Conservation (phyloP, 2,797 vertebrate species). For the Myoxocephalus aenaeus region DNA sequence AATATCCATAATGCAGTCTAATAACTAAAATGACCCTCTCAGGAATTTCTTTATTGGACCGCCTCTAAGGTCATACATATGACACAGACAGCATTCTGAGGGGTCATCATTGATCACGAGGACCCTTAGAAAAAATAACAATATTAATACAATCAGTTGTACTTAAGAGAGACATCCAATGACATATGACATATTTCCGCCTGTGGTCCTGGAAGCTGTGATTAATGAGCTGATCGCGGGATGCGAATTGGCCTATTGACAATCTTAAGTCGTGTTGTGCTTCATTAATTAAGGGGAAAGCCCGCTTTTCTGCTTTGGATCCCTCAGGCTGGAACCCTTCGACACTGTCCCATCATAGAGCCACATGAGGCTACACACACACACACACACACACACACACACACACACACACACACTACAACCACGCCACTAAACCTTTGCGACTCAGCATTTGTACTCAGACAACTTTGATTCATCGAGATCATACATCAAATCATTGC, state of each 20-base stretch:
- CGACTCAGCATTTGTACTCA: not conserved
- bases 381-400: not conserved
- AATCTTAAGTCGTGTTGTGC: slow-evolving; percentile 34
- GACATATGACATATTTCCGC: slow-evolving; percentile 39
- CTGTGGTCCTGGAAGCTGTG: slow-evolving; percentile 62
- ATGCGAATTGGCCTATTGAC: slow-evolving; percentile 64
- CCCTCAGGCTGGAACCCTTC: slow-evolving; percentile 69
- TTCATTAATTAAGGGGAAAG: slow-evolving; percentile 58
- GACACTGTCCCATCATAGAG: slow-evolving; percentile 65
- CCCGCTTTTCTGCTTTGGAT: slow-evolving; percentile 5
- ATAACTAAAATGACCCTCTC: not conserved
- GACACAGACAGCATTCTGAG: slow-evolving; percentile 15
- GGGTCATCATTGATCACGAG: slow-evolving; percentile 58
- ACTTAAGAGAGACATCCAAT: slow-evolving; percentile 29
- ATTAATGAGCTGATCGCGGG: slow-evolving; percentile 75
- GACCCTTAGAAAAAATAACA: slow-evolving; percentile 15
- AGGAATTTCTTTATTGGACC: not conserved
- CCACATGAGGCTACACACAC: slow-evolving; percentile 13
- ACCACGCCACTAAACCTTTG: not conserved
- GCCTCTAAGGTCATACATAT: slow-evolving; percentile 20
- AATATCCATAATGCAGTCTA: not conserved
- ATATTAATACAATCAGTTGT: slow-evolving; percentile 56
- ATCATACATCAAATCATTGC: not conserved
- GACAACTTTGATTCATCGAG: not conserved
- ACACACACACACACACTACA: not conserved